phyloP scores from a whole-genome alignment of 2,888 invertebrate genomes.

The Xestia xanthographa region DNA sequence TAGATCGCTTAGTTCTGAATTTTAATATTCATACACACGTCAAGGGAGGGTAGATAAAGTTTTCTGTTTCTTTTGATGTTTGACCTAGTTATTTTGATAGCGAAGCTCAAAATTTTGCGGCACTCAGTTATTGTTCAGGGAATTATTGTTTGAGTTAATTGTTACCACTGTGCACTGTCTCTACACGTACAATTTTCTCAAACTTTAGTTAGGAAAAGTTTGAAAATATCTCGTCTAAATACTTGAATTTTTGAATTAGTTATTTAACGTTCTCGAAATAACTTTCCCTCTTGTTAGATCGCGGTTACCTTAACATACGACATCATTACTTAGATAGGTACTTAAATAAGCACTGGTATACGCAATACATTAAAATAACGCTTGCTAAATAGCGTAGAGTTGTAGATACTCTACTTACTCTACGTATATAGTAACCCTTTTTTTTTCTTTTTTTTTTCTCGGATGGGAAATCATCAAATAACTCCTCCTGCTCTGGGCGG shows the following conservation, averaged over 20 bases:
- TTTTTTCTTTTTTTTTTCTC: too few relatives aligned
- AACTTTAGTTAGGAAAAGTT: not conserved
- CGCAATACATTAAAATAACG: not conserved
- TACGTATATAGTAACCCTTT: too few relatives aligned
- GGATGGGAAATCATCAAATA: too few relatives aligned
- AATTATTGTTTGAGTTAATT: not conserved
- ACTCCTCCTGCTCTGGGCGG: too few relatives aligned
- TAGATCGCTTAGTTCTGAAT: constrained; percentile 56
- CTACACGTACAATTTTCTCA: not conserved
- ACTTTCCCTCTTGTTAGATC: not conserved
- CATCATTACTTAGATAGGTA: not conserved
- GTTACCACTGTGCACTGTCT: not conserved
- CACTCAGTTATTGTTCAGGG: not conserved
- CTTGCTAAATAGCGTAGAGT: not conserved
- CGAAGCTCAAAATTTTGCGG: not conserved
- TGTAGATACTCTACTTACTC: not conserved
- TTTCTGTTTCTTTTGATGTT: constrained; percentile 26
- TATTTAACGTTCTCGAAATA: not conserved
- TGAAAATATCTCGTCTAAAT: not conserved
- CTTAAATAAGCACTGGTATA: too few relatives aligned
- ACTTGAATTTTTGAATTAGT: constrained; percentile 1
- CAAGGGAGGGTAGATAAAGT: constrained; percentile 4
- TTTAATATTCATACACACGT: constrained; percentile 67
- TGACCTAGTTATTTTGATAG: constrained; percentile 16
- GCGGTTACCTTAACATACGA: not conserved